These are phyloP conservation scores for Mustela erminea DNA, from an alignment of 2,797 vertebrate genomes.

Conservation along the genomic window DNA sequence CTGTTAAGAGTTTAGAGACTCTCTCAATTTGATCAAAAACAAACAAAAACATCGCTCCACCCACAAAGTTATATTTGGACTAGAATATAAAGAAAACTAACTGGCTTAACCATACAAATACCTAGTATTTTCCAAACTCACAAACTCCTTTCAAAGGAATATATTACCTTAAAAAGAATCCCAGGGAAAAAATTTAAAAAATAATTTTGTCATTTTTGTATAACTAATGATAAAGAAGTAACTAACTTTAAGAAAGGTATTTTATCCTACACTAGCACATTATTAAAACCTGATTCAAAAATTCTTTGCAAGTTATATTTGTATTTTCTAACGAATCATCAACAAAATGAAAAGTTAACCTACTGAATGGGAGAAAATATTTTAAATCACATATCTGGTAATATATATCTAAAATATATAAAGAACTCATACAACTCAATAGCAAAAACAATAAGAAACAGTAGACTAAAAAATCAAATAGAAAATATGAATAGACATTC, in stretches of 20 bases:
- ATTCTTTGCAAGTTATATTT: background rate
- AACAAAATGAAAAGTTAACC: background rate
- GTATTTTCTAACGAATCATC: background rate
- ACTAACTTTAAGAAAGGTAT: background rate
- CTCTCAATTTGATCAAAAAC: slow-evolving; percentile 8
- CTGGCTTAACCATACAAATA: background rate
- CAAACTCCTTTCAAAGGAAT: background rate
- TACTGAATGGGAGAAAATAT: background rate
- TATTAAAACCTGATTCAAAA: too few relatives aligned
- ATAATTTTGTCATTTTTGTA: slow-evolving; percentile 5
- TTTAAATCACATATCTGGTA: background rate
- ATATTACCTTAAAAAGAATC: background rate
- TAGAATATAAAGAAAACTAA: slow-evolving; percentile 19
- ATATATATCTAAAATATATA: background rate
- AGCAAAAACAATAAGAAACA: background rate
- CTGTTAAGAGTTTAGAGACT: slow-evolving; percentile 11
- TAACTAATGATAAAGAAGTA: background rate
- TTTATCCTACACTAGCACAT: too few relatives aligned
- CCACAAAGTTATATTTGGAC: background rate
- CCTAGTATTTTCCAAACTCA: background rate
- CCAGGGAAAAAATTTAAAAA: background rate
- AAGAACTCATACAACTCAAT: background rate
- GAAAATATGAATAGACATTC: background rate
- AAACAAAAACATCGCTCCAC: background rate
- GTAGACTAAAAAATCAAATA: background rate